These are phyloP conservation scores for Varecia variegata DNA, from an alignment of 2,797 vertebrate species.

Conservation along the genomic window DNA sequence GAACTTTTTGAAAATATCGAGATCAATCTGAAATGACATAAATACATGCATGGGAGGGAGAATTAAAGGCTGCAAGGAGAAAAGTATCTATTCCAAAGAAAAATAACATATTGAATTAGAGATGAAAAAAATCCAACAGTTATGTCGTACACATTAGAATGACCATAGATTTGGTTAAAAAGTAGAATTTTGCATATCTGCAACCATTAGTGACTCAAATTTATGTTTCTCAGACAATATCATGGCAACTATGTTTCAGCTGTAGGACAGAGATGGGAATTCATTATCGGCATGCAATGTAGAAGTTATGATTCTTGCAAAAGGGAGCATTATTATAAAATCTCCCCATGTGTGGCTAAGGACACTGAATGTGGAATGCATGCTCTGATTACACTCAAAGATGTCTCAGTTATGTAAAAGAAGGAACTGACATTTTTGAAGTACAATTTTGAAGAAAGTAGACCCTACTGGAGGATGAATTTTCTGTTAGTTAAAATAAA, in stretches of 20 bases:
- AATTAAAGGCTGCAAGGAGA: neutral
- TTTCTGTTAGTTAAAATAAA: slow-evolving; percentile 18
- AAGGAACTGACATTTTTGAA: neutral
- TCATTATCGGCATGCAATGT: slow-evolving; percentile 23
- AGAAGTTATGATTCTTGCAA: neutral
- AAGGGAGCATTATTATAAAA: neutral
- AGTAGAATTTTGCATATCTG: neutral
- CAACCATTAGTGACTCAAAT: neutral
- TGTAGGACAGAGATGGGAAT: neutral
- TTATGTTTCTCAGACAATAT: neutral
- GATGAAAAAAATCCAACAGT: neutral
- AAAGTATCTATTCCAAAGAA: neutral
- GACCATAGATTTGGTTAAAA: neutral
- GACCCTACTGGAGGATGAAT: neutral
- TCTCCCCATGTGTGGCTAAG: neutral
- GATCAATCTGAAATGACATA: neutral
- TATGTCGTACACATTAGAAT: neutral
- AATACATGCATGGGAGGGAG: neutral
- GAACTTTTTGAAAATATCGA: neutral
- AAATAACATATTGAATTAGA: neutral
- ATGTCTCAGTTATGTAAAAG: neutral
- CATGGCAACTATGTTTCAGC: neutral
- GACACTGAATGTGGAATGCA: neutral
- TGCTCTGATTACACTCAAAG: neutral
- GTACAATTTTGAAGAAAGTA: neutral